phyloP scores from a whole-genome alignment of 30 jellyfish, hydroid and myxozoan genomes.

The Aurelia aurita region DNA sequence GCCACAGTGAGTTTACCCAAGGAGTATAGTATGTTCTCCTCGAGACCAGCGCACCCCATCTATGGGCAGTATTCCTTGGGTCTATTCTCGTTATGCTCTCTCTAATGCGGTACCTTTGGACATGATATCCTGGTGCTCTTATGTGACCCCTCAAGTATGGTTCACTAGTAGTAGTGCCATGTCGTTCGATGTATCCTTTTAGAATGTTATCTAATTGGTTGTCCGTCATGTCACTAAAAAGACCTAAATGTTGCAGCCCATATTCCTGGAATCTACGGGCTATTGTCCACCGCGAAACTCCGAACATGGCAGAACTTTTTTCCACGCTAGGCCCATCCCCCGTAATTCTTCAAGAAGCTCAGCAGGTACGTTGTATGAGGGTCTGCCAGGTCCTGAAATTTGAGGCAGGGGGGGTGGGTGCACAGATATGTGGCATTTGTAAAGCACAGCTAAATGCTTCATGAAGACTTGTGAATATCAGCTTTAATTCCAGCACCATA shows the following conservation, averaged over 20 bases:
- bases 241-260: neutral
- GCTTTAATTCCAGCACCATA: too few species aligned
- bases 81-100: conserved; percentile 16
- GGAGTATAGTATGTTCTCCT: conserved; percentile 38
- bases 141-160: conserved; percentile 11
- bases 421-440: too few species aligned
- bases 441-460: too few species aligned
- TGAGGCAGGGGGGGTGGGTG: too few species aligned
- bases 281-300: conserved; percentile 63
- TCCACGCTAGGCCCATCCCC: conserved; percentile 36
- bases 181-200: neutral
- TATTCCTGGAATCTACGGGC: conserved; percentile 40
- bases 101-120: conserved; percentile 23
- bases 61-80: conserved; percentile 8
- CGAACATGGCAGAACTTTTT: conserved; percentile 13
- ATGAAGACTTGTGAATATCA: too few species aligned
- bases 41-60: conserved; percentile 18
- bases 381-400: conserved; percentile 39
- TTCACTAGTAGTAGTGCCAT: conserved; percentile 55
- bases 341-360: conserved; percentile 18
- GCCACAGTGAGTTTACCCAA: conserved; percentile 56
- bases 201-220: conserved; percentile 10
- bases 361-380: neutral
- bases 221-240: conserved; percentile 24
- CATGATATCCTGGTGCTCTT: neutral